Evolutionary conservation across 2,113 vertebrate genomes (phyloP).

Genomic region (Silurus glanis): DNA sequence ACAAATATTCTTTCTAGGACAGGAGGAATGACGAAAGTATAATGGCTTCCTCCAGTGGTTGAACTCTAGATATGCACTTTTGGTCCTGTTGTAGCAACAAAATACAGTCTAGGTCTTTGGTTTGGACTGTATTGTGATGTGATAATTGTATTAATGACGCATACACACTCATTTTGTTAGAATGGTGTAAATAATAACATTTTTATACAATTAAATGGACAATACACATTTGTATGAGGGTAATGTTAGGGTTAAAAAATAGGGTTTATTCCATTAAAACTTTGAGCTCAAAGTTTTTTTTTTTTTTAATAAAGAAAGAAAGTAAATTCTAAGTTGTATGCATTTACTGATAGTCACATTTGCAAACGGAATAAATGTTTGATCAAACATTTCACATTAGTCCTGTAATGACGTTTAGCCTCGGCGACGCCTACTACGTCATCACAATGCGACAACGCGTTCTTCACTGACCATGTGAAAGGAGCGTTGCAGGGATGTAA

Average conservation of each 20-base stretch:
- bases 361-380: neutral
- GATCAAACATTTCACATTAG: neutral
- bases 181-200: neutral
- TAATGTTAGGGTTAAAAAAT: neutral
- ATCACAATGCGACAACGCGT: constrained; percentile 18
- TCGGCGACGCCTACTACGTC: neutral
- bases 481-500: neutral
- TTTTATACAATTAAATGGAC: neutral
- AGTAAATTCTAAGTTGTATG: neutral
- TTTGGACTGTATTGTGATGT: neutral
- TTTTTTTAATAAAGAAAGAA: neutral
- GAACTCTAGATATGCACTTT: neutral
- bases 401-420: neutral
- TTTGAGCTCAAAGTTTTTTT: neutral
- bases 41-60: neutral
- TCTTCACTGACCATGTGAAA: neutral
- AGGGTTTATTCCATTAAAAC: neutral
- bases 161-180: neutral
- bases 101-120: neutral
- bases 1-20: neutral
- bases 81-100: neutral
- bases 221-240: neutral
- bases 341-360: neutral
- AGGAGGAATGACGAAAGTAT: neutral
- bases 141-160: neutral